Percentiles rank a stretch among this genome's conserved stretches.
Conservation (phyloP, 2,888 invertebrate species). For the Axea sp. region DNA sequence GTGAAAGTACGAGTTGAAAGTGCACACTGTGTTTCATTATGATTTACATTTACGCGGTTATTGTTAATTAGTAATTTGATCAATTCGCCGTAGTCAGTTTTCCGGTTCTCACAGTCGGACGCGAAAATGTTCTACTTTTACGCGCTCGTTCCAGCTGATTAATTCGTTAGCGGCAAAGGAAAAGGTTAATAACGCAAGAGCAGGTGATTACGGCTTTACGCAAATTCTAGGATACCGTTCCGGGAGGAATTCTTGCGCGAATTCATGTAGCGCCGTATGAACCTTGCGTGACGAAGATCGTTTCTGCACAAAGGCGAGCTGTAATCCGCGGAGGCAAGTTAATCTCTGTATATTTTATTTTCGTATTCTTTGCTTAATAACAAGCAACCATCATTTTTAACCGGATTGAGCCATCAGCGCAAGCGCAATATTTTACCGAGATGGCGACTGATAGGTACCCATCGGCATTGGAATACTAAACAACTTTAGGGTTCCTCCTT, state of each 20-base stretch:
- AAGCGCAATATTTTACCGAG: conserved; percentile 74
- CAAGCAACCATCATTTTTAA: conserved; percentile 68
- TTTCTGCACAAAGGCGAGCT: conserved; percentile 59
- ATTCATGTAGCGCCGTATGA: conserved; percentile 1
- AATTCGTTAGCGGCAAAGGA: conserved; percentile 41
- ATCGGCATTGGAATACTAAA: conserved; percentile 73
- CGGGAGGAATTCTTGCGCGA: conserved; percentile 10
- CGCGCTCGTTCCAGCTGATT: conserved; percentile 40
- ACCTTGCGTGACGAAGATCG: conserved; percentile 67
- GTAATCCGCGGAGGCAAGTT: conserved; percentile 59
- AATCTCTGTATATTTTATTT: conserved; percentile 60
- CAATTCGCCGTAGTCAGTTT: conserved; percentile 11
- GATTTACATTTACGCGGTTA: conserved; percentile 25
- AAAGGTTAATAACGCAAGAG: conserved; percentile 30
- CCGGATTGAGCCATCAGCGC: conserved; percentile 74
- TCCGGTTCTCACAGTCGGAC: conserved; percentile 39
- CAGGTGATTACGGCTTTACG: conserved; percentile 37
- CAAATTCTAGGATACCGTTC: conserved; percentile 38
- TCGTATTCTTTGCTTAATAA: conserved; percentile 29
- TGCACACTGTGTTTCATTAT: conserved; percentile 13
- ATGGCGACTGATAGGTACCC: conserved; percentile 73
- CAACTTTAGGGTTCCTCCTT: conserved; percentile 65
- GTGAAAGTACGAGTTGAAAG: conserved; percentile 16
- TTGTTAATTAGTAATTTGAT: conserved; percentile 43
- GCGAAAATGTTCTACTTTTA: conserved; percentile 38